Conservation (phyloP, 30 jellyfish, hydroid and myxozoan species). For the Calvadosia cruxmelitensis region DNA sequence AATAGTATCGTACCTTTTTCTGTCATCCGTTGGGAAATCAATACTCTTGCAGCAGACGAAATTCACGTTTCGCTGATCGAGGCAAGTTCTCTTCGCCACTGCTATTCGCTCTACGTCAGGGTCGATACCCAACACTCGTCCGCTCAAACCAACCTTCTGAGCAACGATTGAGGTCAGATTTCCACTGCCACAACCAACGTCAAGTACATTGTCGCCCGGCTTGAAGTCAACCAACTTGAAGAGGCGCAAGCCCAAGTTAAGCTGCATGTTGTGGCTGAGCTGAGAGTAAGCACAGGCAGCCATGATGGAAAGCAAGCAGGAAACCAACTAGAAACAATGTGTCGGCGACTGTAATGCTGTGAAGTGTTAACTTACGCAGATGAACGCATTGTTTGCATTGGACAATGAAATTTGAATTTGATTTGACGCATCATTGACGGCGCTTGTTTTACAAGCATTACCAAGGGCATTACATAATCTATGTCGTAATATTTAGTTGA, state of each 20-base stretch:
- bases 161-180: constrained; percentile 38
- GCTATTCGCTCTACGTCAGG: constrained; percentile 39
- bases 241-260: constrained; percentile 21
- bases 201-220: constrained; percentile 20
- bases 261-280: constrained; percentile 12
- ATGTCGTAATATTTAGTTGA: too few relatives aligned
- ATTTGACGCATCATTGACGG: too few relatives aligned
- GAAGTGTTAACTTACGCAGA: too few relatives aligned
- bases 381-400: too few relatives aligned
- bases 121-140: constrained; percentile 43
- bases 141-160: constrained; percentile 37
- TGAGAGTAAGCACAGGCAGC: constrained; percentile 13
- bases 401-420: too few relatives aligned
- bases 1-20: constrained; percentile 21
- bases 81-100: constrained; percentile 20
- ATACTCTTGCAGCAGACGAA: constrained; percentile 31
- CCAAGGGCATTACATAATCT: too few relatives aligned
- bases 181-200: constrained; percentile 71
- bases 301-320: too few relatives aligned
- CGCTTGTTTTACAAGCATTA: too few relatives aligned
- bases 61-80: constrained; percentile 3
- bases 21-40: constrained; percentile 12
- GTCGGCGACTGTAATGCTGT: too few relatives aligned
- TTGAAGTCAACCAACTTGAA: constrained; percentile 9
- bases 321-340: too few relatives aligned